phyloP scores from a whole-genome alignment of 2,113 vertebrate genomes.

The Neopipo cinnamomea region DNA sequence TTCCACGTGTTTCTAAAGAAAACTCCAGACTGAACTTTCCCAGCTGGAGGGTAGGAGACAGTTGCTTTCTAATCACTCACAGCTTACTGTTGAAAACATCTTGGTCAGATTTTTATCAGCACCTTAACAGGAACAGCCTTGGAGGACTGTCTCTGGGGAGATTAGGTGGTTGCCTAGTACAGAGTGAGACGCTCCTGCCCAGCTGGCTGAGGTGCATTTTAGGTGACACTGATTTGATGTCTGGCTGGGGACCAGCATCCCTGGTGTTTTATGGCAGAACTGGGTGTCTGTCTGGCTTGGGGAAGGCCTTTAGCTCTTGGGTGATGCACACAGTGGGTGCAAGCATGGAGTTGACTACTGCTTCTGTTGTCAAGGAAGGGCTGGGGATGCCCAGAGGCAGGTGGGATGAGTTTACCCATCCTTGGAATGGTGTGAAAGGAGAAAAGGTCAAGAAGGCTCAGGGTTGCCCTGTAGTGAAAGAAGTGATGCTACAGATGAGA shows the following conservation, averaged over 20 bases:
- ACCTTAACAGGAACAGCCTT: constrained; percentile 31
- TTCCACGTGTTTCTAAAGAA: neutral
- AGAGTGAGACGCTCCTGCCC: neutral
- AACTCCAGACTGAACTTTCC: constrained; percentile 2
- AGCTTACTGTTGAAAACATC: constrained; percentile 44
- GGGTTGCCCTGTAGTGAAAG: neutral
- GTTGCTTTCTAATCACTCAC: constrained; percentile 41
- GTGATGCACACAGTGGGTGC: neutral
- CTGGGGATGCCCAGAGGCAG: neutral
- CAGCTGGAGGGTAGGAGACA: neutral
- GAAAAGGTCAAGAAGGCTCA: neutral
- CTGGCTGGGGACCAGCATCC: rapidly evolving
- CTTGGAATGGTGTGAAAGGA: neutral
- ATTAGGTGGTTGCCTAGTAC: constrained; percentile 1
- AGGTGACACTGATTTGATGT: neutral
- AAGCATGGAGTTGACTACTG: rapidly evolving
- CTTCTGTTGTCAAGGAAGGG: neutral
- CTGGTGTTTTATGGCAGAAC: neutral
- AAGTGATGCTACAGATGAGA: too few relatives aligned
- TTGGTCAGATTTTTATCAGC: constrained; percentile 51
- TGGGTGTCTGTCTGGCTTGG: neutral
- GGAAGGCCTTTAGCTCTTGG: neutral
- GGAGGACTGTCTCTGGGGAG: constrained; percentile 11
- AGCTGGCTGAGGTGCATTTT: neutral
- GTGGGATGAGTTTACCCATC: neutral